phyloP scores from a whole-genome alignment of 2,113 vertebrate genomes.

The Periophthalmus modestus region DNA sequence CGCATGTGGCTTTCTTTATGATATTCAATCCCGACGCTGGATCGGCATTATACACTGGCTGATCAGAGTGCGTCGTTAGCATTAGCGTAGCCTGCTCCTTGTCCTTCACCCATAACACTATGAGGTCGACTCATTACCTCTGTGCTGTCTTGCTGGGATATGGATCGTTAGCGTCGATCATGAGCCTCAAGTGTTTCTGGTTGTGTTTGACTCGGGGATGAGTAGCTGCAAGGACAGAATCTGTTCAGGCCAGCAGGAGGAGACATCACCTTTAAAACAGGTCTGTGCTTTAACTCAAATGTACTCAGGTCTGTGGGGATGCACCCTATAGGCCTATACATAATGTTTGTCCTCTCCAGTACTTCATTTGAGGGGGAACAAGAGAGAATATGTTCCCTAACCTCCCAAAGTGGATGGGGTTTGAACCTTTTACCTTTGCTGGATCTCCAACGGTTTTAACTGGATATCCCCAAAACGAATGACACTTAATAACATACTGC shows the following conservation, averaged over 20 bases:
- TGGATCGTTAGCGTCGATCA: constrained; percentile 58
- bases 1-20: constrained; percentile 59
- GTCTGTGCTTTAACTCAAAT: neutral
- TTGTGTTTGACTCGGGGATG: constrained; percentile 49
- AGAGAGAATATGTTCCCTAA: too few relatives aligned
- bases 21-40: constrained; percentile 61
- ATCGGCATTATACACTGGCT: constrained; percentile 50
- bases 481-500: too few relatives aligned
- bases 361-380: too few relatives aligned
- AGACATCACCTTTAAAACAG: constrained; percentile 46
- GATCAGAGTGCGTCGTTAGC: constrained; percentile 74
- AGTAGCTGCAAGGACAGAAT: constrained; percentile 16
- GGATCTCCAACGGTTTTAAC: neutral
- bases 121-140: constrained; percentile 67
- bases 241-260: constrained; percentile 56
- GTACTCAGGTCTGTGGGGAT: neutral
- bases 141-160: constrained; percentile 44
- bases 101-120: constrained; percentile 64
- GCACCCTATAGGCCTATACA: too few relatives aligned
- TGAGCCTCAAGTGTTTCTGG: constrained; percentile 63
- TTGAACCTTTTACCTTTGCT: too few relatives aligned
- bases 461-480: neutral
- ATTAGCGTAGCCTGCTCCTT: constrained; percentile 55
- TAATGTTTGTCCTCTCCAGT: too few relatives aligned
- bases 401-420: neutral